Evolutionary conservation across 2,888 invertebrate species (phyloP), one percentile per base, ranked within the genome.

Genomic region (Thereva nobilitata): DNA sequence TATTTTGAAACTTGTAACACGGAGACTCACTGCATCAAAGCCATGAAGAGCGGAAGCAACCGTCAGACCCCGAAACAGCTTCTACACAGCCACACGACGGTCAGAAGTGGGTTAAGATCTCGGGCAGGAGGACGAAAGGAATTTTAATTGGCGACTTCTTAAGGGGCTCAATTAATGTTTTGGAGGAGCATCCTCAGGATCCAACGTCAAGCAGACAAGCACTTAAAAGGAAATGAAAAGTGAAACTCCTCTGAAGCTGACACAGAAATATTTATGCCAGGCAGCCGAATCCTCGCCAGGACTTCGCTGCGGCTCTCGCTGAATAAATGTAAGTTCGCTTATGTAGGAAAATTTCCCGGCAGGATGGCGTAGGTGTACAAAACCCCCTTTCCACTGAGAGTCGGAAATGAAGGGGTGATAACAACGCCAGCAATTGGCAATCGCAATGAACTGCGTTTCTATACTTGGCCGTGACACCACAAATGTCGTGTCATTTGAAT

Each of bases 61-160:
- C n/a, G n/a, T 4, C 9, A 57, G 37, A 23, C 50, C 50, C 7
- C 6, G 6, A 50, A 9, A 7, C 50, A 50, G 50, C 45, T 37
- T 41, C 45, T 12, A 57, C 47, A 57, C n/a, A 57, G 47, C 57
- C 47, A 12, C 57, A 59, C 4, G 23, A 47, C 38, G 47, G 45
- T 38, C 47, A 38, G 38, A n/a, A 45, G 23, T 2, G 12, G 47
- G 47, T 10, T 8, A 9, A 56, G 40, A 10, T 9, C 5, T 53
- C 38, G 38, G 53, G n/a, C 5, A 53, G 53, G n/a, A 2, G 38
- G 45, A 61, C 50, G 41, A 49, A 34, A 23, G 59, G 50, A 61
- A 61, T 61, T 61, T 61, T 50, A 49, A 61, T 50, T 61, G 61
- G 50, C 9, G 49, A 50, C 41, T 61, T 23, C 50, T 61, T 40